Evolutionary conservation across 2,888 invertebrate genomes (phyloP), one percentile per base, ranked within the genome.

Genomic region (Cerastis leucographa): DNA sequence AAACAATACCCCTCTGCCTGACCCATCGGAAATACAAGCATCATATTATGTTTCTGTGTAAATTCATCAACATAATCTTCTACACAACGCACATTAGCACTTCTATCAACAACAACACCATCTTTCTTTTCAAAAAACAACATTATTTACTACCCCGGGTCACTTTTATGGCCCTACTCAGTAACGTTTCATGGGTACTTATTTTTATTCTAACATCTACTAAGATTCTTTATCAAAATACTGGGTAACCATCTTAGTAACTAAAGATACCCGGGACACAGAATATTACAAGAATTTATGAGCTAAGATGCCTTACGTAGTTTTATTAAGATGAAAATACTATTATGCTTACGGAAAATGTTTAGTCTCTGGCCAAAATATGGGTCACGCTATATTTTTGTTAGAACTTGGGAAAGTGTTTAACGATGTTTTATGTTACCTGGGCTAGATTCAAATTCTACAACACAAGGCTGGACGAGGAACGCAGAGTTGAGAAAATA

Each of bases 251-350:
- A 69, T 56, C 65, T 54, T 40, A 71, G 56, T 64, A 69, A n/a
- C n/a, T n/a, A n/a, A 65, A 78, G 19, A 71, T 71, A 67, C 29
- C 51, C 44, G 29, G 62, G 65, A 71, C 65, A 51, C 69, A 51
- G 44, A 62, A 71, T 83, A 59, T 80, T 83, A 80, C 56, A 72
- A 69, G 71, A 77, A 83, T 81, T 69, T 81, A 83, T 84, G 73
- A 40, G 42, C 42, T 56, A 14, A n/a, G 40, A 73, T 72, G 66
- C 35, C 17, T 65, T 29, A 51, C n/a, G 17, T 64, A 77, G 72
- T 68, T 68, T 69, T 74, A 74, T 68, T 65, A 81, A 68, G 54
- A 72, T 62, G 72, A 76, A 76, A 69, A 84, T 84, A 76, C 56
- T 80, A 67, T 80, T 71, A 72, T 46, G 59, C 25, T 75, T 14